phyloP scores from a whole-genome alignment of 2,113 vertebrate genomes.

The Tringa solitaria region DNA sequence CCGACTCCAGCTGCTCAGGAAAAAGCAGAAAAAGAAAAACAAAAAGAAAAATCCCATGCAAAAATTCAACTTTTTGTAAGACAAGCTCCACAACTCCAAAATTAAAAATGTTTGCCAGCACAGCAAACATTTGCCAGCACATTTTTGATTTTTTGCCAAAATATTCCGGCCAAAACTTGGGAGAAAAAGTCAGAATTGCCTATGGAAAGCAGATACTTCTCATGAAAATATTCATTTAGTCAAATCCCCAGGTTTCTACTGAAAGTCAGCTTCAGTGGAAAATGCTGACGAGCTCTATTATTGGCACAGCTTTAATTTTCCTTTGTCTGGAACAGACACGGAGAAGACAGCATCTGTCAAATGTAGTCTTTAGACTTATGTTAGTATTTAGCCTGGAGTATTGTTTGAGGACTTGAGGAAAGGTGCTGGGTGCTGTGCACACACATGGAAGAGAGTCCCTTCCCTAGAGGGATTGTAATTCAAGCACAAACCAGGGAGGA shows the following conservation, averaged over 20 bases:
- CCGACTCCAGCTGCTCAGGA: slow-evolving; percentile 3
- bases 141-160: slow-evolving; percentile 48
- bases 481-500: background rate
- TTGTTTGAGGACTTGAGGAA: background rate
- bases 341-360: slow-evolving; percentile 58
- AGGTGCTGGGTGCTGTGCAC: background rate
- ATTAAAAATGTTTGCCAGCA: slow-evolving; percentile 24
- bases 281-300: slow-evolving; percentile 56
- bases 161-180: slow-evolving; percentile 35
- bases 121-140: slow-evolving; percentile 38
- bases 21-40: fast-evolving
- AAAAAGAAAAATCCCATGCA: background rate
- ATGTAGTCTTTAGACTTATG: background rate
- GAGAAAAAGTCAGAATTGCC: slow-evolving; percentile 32
- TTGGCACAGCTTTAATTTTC: slow-evolving; percentile 55
- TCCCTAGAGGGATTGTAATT: background rate
- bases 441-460: background rate
- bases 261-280: slow-evolving; percentile 51
- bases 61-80: slow-evolving; percentile 21
- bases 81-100: slow-evolving; percentile 3
- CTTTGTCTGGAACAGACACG: slow-evolving; percentile 50
- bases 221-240: slow-evolving; percentile 59
- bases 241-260: slow-evolving; percentile 56
- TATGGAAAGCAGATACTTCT: slow-evolving; percentile 59
- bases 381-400: slow-evolving; percentile 27